phyloP scores from a whole-genome alignment of 2,113 vertebrate species.

The Sakesphorus luctuosus region DNA sequence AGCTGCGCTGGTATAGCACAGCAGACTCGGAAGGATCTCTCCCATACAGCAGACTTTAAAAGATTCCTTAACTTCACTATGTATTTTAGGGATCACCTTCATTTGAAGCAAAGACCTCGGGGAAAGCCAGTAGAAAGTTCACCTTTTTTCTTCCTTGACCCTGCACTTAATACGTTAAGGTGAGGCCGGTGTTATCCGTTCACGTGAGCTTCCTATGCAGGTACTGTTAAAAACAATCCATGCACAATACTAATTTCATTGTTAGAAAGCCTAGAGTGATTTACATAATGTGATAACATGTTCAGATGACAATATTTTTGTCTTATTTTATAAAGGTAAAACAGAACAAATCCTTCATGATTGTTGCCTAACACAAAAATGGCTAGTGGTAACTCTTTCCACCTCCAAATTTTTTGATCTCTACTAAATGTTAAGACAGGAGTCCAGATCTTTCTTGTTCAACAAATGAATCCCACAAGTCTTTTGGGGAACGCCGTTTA shows the following conservation, averaged over 20 bases:
- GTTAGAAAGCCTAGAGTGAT: not conserved
- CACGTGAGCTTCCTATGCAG: not conserved
- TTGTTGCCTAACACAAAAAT: not conserved
- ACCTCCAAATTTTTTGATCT: not conserved
- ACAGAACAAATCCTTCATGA: not conserved
- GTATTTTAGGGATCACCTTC: not conserved
- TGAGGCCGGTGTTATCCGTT: not conserved
- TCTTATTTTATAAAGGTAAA: not conserved
- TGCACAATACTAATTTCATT: not conserved
- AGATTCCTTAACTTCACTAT: not conserved
- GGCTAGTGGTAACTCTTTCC: not conserved
- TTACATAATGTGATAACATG: not conserved
- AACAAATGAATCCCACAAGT: constrained; percentile 8
- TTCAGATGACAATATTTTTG: not conserved
- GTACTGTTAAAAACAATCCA: not conserved
- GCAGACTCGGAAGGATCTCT: not conserved
- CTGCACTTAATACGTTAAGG: not conserved
- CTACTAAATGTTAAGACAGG: not conserved
- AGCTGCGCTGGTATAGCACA: not conserved
- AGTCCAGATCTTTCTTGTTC: not conserved
- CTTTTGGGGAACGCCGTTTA: not conserved
- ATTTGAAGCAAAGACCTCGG: not conserved
- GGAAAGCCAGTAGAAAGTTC: not conserved
- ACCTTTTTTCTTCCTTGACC: not conserved
- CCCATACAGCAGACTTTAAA: not conserved